phyloP scores from a whole-genome alignment of 2,797 vertebrate species.

The Tolypeutes matacus region DNA sequence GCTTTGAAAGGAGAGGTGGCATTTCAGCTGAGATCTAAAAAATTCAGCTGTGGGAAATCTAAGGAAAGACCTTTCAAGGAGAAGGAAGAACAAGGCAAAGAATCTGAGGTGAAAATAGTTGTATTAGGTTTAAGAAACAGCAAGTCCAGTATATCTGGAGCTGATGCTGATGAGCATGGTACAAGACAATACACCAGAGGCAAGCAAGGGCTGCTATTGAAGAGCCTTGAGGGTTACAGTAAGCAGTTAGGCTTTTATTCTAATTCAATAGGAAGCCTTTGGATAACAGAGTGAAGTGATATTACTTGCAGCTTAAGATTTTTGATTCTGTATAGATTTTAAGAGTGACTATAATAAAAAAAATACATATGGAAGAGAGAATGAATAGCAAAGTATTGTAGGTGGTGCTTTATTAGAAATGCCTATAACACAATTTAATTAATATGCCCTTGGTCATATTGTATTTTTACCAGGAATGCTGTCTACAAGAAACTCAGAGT shows the following conservation, averaged over 20 bases:
- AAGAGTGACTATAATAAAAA: neutral
- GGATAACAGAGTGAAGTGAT: neutral
- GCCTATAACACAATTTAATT: constrained; percentile 6
- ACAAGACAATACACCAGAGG: neutral
- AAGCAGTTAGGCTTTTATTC: constrained; percentile 30
- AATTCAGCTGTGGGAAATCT: neutral
- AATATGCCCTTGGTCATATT: neutral
- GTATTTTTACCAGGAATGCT: neutral
- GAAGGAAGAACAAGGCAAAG: neutral
- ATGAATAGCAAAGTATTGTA: neutral
- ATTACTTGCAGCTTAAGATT: constrained; percentile 1
- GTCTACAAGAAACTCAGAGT: neutral
- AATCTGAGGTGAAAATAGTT: neutral
- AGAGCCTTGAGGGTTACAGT: neutral
- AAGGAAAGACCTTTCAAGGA: neutral
- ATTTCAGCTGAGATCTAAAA: neutral
- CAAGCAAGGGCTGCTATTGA: neutral
- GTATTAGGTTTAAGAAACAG: constrained; percentile 20
- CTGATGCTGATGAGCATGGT: neutral
- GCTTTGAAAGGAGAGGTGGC: neutral
- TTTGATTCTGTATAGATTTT: neutral
- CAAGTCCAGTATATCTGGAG: neutral
- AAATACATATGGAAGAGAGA: neutral
- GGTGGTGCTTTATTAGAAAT: neutral
- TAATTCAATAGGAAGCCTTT: neutral